Percentiles rank a stretch among this genome's conserved stretches.
Conservation (phyloP, 35 echinoderm and acorn worm genomes). For the Holothuria glaberrima region DNA sequence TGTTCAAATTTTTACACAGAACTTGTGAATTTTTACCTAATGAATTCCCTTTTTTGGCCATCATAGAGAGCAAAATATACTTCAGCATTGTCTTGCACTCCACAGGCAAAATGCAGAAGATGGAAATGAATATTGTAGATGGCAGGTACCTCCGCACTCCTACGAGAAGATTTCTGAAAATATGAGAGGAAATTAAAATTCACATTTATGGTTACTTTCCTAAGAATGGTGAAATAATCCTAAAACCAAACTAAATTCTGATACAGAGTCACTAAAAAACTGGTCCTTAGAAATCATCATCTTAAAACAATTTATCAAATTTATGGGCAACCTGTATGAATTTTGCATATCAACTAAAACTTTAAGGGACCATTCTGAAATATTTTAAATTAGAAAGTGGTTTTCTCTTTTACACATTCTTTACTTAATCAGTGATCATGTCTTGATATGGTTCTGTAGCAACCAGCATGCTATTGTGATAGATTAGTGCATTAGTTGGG, state of each 20-base stretch:
- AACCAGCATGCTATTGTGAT: too few species aligned
- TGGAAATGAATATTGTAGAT: conserved; percentile 57
- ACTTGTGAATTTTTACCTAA: conserved; percentile 29
- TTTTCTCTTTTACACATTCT: too few species aligned
- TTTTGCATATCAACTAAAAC: too few species aligned
- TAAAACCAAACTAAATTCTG: too few species aligned
- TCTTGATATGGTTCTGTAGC: too few species aligned
- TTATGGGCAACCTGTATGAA: neutral
- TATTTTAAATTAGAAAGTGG: neutral
- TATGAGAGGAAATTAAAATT: neutral
- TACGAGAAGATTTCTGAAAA: conserved; percentile 22
- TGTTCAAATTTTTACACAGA: too few species aligned
- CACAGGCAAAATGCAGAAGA: conserved; percentile 30
- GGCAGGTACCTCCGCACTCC: conserved; percentile 17
- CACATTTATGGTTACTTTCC: too few species aligned
- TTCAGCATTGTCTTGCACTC: conserved; percentile 46
- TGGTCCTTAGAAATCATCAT: neutral
- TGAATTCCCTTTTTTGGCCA: conserved; percentile 44
- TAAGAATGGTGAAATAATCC: too few species aligned
- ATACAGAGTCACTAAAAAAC: too few species aligned
- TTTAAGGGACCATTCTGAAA: too few species aligned
- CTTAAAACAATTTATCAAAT: neutral
- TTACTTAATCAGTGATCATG: too few species aligned
- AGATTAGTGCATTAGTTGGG: too few species aligned
- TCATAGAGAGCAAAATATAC: conserved; percentile 48